phyloP scores from a whole-genome alignment of 2,113 vertebrate genomes.

The Pygathrix nemaeus region DNA sequence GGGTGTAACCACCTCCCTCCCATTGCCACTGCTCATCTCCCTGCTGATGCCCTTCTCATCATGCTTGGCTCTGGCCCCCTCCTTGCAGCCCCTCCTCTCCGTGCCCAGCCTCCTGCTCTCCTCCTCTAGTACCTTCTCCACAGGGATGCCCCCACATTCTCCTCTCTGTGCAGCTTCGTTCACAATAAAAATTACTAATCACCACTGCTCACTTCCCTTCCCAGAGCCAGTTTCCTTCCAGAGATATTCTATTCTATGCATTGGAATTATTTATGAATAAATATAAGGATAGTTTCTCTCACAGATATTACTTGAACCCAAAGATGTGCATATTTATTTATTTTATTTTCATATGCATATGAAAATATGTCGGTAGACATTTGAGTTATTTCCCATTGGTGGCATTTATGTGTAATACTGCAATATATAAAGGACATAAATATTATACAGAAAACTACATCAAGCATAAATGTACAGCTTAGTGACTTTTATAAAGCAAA shows the following conservation, averaged over 20 bases:
- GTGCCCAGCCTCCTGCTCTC: too few species aligned
- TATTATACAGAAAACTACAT: background rate
- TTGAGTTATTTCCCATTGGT: background rate
- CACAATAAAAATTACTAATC: background rate
- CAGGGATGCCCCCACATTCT: background rate
- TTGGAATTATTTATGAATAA: background rate
- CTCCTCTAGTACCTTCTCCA: accelerated
- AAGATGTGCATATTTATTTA: too few species aligned
- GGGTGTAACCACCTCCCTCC: accelerated
- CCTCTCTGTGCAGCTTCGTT: background rate
- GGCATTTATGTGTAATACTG: too few species aligned
- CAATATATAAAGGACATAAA: background rate
- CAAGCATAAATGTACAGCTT: too few species aligned
- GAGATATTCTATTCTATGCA: background rate
- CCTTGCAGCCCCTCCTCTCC: background rate
- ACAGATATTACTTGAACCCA: background rate
- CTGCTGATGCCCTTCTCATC: background rate
- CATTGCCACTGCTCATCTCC: accelerated
- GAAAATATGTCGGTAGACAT: background rate
- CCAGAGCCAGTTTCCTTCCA: background rate
- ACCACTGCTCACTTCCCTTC: background rate
- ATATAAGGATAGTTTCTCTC: background rate
- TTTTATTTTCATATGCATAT: background rate
- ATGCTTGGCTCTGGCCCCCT: background rate
- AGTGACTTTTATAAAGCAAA: background rate